Evolutionary conservation across 2,113 vertebrate species (phyloP).

Genomic region (Corythoichthys intestinalis): DNA sequence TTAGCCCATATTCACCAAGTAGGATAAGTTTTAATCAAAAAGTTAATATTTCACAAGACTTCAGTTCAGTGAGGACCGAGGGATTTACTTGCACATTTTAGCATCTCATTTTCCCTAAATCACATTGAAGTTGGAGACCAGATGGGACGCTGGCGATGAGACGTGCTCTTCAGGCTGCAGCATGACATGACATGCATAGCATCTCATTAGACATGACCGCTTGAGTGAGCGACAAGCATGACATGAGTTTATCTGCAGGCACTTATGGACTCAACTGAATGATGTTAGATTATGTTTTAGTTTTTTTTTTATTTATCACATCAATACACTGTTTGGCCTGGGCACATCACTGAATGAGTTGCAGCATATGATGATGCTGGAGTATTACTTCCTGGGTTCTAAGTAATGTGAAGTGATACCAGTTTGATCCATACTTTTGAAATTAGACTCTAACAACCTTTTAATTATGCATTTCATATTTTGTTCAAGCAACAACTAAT

Average conservation of each 20-base stretch:
- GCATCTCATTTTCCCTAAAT: neutral
- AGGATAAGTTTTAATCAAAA: neutral
- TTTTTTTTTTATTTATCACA: neutral
- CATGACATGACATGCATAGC: constrained; percentile 4
- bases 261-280: neutral
- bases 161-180: neutral
- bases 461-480: neutral
- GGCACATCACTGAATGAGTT: neutral
- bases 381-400: neutral
- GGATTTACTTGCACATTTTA: neutral
- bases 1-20: neutral
- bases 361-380: neutral
- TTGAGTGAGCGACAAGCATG: constrained; percentile 8
- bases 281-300: constrained; percentile 1
- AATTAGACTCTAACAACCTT: neutral
- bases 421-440: neutral
- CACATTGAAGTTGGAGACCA: neutral
- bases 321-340: neutral
- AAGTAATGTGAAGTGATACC: neutral
- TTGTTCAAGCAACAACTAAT: neutral
- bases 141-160: constrained; percentile 5
- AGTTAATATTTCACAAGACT: neutral
- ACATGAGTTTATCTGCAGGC: constrained; percentile 1
- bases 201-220: constrained; percentile 5
- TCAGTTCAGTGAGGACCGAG: constrained; percentile 1